A percentile compares a stretch with the other conserved stretches of the same genome.
phyloP scores from a whole-genome alignment of 2,113 vertebrate species.

The Arenaria interpres region DNA sequence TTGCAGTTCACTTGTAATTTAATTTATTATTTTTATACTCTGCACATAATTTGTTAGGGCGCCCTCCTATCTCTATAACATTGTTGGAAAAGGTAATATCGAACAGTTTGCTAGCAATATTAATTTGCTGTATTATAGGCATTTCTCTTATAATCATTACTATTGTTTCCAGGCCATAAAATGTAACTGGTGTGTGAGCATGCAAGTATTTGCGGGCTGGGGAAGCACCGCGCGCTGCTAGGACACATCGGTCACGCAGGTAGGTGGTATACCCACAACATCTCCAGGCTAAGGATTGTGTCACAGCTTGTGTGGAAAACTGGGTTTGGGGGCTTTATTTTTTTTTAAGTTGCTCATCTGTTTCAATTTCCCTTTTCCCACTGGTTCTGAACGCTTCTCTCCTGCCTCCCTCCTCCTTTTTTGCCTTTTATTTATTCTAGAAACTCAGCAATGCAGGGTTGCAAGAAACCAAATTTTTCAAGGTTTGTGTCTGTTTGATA shows the following conservation, averaged over 20 bases:
- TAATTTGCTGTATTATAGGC: slow-evolving; percentile 18
- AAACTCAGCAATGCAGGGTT: not conserved
- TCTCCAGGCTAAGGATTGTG: not conserved
- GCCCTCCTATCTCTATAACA: not conserved
- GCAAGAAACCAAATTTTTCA: not conserved
- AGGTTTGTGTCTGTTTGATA: not conserved
- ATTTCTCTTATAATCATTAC: slow-evolving; percentile 13
- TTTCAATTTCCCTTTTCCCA: not conserved
- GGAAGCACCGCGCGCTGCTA: fast-evolving
- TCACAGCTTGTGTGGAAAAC: not conserved
- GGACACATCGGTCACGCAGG: not conserved
- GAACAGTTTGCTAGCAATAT: not conserved
- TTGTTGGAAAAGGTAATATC: not conserved
- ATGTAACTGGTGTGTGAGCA: not conserved
- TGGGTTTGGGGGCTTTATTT: not conserved
- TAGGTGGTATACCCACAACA: not conserved
- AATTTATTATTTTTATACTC: slow-evolving; percentile 47
- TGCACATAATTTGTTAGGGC: slow-evolving; percentile 2
- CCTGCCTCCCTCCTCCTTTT: not conserved
- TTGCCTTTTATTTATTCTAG: not conserved
- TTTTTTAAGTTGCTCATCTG: not conserved
- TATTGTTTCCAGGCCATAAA: slow-evolving; percentile 19
- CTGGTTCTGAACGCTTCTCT: not conserved
- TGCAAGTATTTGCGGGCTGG: not conserved
- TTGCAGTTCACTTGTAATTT: slow-evolving; percentile 47